These are phyloP conservation scores for Phocoena phocoena DNA, from an alignment of 2,113 vertebrate genomes.

Conservation along the genomic window DNA sequence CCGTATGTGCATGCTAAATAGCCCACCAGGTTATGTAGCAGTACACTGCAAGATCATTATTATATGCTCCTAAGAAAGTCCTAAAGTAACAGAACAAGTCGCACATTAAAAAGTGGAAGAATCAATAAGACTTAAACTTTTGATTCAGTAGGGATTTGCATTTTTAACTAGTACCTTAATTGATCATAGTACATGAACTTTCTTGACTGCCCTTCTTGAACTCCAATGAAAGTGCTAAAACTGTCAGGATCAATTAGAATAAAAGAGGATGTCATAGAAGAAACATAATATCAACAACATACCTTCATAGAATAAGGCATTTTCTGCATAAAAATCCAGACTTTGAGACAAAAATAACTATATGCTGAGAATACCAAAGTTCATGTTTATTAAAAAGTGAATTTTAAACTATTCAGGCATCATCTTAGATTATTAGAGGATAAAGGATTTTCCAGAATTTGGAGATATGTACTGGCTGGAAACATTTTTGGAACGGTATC, in stretches of 20 bases:
- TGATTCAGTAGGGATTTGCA: not conserved
- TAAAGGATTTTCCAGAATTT: conserved; percentile 10
- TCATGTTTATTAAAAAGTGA: not conserved
- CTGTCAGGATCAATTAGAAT: not conserved
- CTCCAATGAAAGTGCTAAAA: not conserved
- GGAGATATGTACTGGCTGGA: not conserved
- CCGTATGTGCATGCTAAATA: not conserved
- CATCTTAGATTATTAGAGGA: not conserved
- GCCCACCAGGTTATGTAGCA: not conserved
- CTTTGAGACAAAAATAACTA: not conserved
- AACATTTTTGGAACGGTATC: not conserved
- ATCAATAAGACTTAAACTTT: not conserved
- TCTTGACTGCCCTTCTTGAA: not conserved
- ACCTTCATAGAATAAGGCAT: not conserved
- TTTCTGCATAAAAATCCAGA: conserved; percentile 1
- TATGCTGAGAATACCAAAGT: not conserved
- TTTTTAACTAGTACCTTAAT: not conserved
- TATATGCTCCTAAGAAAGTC: not conserved
- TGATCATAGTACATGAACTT: not conserved
- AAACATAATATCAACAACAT: not conserved
- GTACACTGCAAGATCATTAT: not conserved
- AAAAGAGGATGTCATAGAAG: not conserved
- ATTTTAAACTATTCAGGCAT: not conserved
- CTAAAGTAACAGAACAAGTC: not conserved
- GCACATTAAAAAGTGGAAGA: not conserved